Evolutionary conservation across 64 coral and sea anemone species (phyloP), one percentile per base, ranked within the genome.

Genomic region (Catalaphyllia jardinei): DNA sequence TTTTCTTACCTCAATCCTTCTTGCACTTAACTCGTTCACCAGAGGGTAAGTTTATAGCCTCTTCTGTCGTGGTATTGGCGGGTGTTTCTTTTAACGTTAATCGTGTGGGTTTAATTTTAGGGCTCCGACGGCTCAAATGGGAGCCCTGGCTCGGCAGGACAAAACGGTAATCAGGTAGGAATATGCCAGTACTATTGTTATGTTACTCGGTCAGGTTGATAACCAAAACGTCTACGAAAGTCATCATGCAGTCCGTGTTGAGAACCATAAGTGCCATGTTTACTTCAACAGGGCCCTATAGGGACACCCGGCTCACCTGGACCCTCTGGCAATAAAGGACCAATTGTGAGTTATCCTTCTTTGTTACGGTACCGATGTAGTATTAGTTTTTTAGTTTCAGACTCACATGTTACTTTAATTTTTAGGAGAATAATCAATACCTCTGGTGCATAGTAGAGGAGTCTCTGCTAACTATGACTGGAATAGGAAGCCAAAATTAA

Each of bases 311-410:
- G 80, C 38, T 30, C 22, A 67, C 33, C 16, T 71, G 80, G 80
- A 22, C 80, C 80, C 4, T 71, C 80, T 50, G 80, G 80, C 17
- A 84, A 69, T 51, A 67, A 84, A 71, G 80, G 80, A 4, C 80
- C 80, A 31, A 84, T 84, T 20, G 80, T 84, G 20, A 84, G 80
- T 71, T 39, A 19, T 6, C 16, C 9, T 4, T 69, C 20, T 13
- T 15, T 84, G 7, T 20, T n/a, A n/a, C 9, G 9, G 19, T 67
- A 67, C 8, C 19, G 64, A 15, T 20, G 17, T 17, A 64, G 5
- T 64, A 39, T 39, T 39, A 39, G 2, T 55, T 2, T 8, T 55
- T 14, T 14, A 55, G 52, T 11, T 2, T 55, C 38, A 39, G 38
- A 39, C 2, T 55, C 10, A 55, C 10, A 55, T 6, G 4, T 55